Base-by-base conservation (phyloP, 2,797 vertebrate genomes). In the Acropternis orthonyx region DNA sequence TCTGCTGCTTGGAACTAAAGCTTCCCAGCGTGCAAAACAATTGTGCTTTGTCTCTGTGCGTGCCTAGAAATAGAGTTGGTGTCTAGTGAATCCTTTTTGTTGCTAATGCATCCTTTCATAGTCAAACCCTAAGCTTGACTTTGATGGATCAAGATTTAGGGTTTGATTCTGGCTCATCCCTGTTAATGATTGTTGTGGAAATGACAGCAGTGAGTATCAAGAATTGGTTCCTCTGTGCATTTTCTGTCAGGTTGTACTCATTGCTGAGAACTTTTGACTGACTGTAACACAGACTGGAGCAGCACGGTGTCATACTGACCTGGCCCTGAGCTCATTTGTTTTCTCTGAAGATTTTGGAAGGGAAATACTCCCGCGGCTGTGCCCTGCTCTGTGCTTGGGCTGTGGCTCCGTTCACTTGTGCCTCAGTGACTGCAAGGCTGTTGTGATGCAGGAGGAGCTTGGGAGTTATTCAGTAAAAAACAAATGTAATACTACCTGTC, bases 91-190 rank as follows among this genome's bases (percentile, higher is more conserved):
- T 85, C 77, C 21, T 82, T 84, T 56, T n/a, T 12, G 48, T 65
- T 88, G 86, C 63, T 82, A 73, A 80, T 89, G 37, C 10, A 26
- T 88, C 49, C 44, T 89, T 95, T 92, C 65, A 27, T 41, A 89
- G 81, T 74, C 72, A 82, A 69, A 52, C 37, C 49, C 49, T 54
- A 75, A 82, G 41, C 67, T 72, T 76, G 67, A 52, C 41, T 37
- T 30, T 8, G 51, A 44, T 76, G 68, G 52, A 89, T 52, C 15
- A 46, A 85, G 65, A 28, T 61, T 79, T 62, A 62, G 4, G 26
- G 73, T 85, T 85, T 91, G 8, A 67, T 85, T 91, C 24, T 8
- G 16, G 59, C 52, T 63, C 44, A 27, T 46, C 17, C n/a, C 10
- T 2, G 6, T 54, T 75, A 36, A 49, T 39, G 37, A 52, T 44